Evolutionary conservation across 2,113 vertebrate species (phyloP).

Genomic region (Willisornis vidua): DNA sequence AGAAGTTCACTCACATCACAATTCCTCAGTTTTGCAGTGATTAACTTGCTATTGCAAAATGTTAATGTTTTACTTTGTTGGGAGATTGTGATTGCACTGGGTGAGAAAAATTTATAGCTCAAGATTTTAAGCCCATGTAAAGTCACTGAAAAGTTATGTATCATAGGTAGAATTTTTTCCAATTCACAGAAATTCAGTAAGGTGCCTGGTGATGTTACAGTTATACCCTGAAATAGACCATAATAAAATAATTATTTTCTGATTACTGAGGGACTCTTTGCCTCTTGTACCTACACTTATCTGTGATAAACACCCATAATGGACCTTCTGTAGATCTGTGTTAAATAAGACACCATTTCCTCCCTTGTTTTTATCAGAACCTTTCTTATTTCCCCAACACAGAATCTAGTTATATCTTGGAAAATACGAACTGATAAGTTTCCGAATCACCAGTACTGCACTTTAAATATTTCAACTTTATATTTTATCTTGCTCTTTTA

Average conservation of each 20-base stretch:
- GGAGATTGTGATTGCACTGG: background rate
- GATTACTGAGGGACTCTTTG: background rate
- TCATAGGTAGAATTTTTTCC: background rate
- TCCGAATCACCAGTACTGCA: background rate
- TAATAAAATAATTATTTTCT: background rate
- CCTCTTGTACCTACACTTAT: background rate
- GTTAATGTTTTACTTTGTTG: background rate
- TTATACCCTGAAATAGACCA: background rate
- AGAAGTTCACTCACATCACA: background rate
- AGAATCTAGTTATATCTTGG: background rate
- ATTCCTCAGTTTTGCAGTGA: background rate
- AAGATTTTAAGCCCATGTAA: background rate
- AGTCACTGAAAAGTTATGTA: background rate
- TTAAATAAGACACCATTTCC: background rate
- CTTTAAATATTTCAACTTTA: background rate
- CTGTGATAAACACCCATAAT: background rate
- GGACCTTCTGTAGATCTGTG: background rate
- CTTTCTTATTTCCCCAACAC: background rate
- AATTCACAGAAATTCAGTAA: background rate
- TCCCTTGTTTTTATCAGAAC: background rate
- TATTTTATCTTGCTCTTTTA: constrained; percentile 32
- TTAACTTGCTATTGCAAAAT: background rate
- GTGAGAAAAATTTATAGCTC: background rate
- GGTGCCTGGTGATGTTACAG: background rate
- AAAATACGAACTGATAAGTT: background rate